These are phyloP conservation scores for Campoplex capitator DNA, from an alignment of 2,888 invertebrate species.

Conservation along the genomic window DNA sequence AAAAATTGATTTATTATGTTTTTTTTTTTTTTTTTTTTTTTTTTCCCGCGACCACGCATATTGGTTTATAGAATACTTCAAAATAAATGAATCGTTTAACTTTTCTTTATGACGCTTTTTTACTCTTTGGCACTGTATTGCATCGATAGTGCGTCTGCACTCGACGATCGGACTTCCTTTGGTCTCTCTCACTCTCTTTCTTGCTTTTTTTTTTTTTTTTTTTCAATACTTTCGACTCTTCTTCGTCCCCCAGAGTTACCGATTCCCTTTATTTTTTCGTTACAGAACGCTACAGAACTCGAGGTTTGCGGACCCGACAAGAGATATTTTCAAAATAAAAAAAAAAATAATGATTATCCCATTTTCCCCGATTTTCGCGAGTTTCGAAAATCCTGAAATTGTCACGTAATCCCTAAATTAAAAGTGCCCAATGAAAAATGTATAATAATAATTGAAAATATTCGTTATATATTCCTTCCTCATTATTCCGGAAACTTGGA, in stretches of 20 bases:
- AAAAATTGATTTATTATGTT: neutral
- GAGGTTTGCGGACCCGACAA: neutral
- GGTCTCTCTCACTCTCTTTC: constrained; percentile 48
- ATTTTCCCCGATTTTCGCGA: no score
- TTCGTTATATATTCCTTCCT: no score
- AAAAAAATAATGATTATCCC: no score
- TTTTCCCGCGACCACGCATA: constrained; percentile 29
- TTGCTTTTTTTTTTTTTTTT: no score
- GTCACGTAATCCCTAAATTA: no score
- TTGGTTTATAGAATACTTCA: constrained; percentile 40
- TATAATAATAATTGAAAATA: no score
- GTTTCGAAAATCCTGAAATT: no score
- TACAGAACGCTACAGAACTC: neutral
- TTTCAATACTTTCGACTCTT: neutral
- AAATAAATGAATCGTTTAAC: constrained; percentile 6
- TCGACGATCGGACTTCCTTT: constrained; percentile 65
- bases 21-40: constrained; percentile 1
- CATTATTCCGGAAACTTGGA: no score
- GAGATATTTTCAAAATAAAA: neutral
- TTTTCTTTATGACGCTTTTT: constrained; percentile 14
- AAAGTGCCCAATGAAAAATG: no score
- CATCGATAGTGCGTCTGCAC: constrained; percentile 62
- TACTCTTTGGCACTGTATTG: constrained; percentile 25
- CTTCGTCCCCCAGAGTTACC: neutral
- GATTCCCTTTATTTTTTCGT: neutral